These are phyloP conservation scores for Fistularia commersonii DNA, from an alignment of 2,797 vertebrate species.

Conservation along the genomic window DNA sequence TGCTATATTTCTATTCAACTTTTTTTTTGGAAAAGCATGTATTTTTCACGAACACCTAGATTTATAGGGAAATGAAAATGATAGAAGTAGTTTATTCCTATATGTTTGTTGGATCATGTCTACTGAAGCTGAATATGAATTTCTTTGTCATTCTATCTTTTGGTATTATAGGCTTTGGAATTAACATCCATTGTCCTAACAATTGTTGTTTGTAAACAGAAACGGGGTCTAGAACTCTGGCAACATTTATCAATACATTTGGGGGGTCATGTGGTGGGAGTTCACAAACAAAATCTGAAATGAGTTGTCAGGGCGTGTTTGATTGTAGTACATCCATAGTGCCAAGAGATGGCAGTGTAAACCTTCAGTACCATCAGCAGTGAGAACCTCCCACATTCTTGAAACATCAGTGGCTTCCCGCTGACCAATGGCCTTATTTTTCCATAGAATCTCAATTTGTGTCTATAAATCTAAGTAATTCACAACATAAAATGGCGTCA, in stretches of 20 bases:
- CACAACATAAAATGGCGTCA: not conserved
- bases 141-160: no score
- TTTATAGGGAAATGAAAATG: no score
- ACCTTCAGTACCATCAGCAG: not conserved
- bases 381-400: not conserved
- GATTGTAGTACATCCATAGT: not conserved
- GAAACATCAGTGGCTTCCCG: conserved; percentile 3
- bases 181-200: not conserved
- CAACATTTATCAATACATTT: no score
- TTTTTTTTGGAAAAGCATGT: not conserved
- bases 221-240: no score
- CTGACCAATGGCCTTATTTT: conserved; percentile 4
- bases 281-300: not conserved
- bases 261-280: not conserved
- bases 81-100: no score
- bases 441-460: conserved; percentile 7
- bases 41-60: no score
- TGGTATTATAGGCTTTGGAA: no score
- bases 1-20: no score
- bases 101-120: no score
- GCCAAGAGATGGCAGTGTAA: conserved; percentile 44
- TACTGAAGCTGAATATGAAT: no score
- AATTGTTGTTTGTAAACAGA: no score
- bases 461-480: not conserved
- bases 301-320: conserved; percentile 26